Evolutionary conservation across 2,113 vertebrate genomes (phyloP).

Genomic region (Muntiacus reevesi): DNA sequence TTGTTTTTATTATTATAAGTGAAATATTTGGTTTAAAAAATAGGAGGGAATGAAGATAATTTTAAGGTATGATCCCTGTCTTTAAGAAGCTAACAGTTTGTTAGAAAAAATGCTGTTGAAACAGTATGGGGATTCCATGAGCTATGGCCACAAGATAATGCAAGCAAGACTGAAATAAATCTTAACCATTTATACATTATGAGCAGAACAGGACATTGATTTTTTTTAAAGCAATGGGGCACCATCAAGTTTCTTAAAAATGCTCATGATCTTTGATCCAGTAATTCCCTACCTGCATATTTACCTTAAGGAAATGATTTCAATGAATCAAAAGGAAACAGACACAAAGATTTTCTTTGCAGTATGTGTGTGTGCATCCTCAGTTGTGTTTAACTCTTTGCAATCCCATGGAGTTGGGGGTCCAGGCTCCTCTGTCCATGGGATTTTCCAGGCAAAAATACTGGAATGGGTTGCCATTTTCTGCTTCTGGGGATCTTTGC

Average conservation of each 20-base stretch:
- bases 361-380: background rate
- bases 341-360: background rate
- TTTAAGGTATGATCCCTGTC: background rate
- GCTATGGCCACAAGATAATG: background rate
- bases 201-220: background rate
- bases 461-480: background rate
- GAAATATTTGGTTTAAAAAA: conserved; percentile 34
- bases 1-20: conserved; percentile 4
- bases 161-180: background rate
- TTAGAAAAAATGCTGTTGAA: background rate
- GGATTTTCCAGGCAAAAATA: background rate
- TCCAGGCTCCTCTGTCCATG: background rate
- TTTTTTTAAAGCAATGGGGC: conserved; percentile 3
- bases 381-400: background rate
- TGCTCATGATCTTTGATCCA: background rate
- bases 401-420: background rate
- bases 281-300: background rate
- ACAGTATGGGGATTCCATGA: background rate
- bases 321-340: background rate
- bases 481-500: background rate
- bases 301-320: conserved; percentile 3
- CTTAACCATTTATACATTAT: background rate
- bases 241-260: background rate
- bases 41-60: background rate
- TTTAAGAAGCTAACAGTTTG: background rate